Evolutionary conservation across 2,888 invertebrate species (phyloP), one percentile per base, ranked within the genome.

Genomic region (Diploptera punctata): DNA sequence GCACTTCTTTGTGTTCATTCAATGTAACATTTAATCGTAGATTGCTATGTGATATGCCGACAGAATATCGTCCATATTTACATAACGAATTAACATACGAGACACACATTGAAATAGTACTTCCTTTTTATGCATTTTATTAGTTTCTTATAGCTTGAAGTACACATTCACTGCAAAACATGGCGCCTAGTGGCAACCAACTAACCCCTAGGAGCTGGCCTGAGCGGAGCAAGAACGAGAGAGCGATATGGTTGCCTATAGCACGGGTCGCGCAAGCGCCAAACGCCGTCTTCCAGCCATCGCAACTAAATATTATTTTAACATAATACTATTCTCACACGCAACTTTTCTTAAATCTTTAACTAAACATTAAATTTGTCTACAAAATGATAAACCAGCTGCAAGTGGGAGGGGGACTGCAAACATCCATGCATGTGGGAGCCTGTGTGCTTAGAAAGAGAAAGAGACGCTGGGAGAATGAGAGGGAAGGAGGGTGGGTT

Each of bases 171-270:
- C 47, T 26, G 47, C 65, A 65, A 65, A 65, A 65, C 65, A 65
- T 65, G 65, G 65, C 65, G 65, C 65, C 44, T 38, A 47, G 16
- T 44, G 65, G 65, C 65, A 26, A 65, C 65, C 65, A 65, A 65
- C 65, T 65, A 65, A 43, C 65, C 65, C 44, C 57, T 57, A 13
- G 57, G n/a, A 57, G 57, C 26, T 29, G 57, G 29, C 21, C 57
- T 57, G 16, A 29, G 57, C 57, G n/a, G 18, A 54, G 54, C 21
- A 47, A 44, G 65, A 65, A 16, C 44, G 65, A 43, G 43, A 24
- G 3, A 13, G 61, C 24, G 44, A 65, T 65, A 65, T 18, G 26
- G 65, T 65, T 65, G 65, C 65, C 44, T 38, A 62, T 47, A 62
- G 21, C 21, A 9, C 21, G 21, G 10, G 21, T 24, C 18, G 57